Base-by-base conservation (phyloP, 2,888 invertebrate species). In the Altica lythri region DNA sequence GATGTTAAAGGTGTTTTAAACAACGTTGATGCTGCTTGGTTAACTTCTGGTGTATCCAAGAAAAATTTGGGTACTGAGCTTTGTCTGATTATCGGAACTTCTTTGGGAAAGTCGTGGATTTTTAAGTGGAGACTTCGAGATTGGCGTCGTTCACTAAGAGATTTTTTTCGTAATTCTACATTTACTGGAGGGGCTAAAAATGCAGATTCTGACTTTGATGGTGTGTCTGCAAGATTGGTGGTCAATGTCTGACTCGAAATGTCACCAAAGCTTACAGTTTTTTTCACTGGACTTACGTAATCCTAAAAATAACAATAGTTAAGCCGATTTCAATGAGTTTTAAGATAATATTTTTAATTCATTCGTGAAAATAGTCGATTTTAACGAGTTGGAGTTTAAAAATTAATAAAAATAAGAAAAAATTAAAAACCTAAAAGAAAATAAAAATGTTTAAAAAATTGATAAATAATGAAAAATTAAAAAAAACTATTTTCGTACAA, bases 41-140 rank as follows among this genome's bases (percentile, higher is more conserved):
- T 71, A 9, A 62, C 65, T 43, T 75, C 74, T 1, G 77, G 76
- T 2, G 75, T 75, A 30, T 75, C 77, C 30, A 76, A 48, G 55
- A 73, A 77, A 53, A 77, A 77, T 64, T 75, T 76, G 1, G 77
- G 77, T 67, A 77, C 73, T 5, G 76, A 76, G 44, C 68, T 68
- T 56, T 77, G 77, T 14, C 75, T 66, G 29, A 76, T 76, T 5
- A 77, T 69, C 0, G 76, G 76, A 9, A 77, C 50, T 54, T 77
- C 76, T 53, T 68, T 68, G 10, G 67, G 63, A 46, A 46, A 57
- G 51, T 57, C 70, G 19, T n/a, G n/a, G n/a, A 76, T 70, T 35
- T 70, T 72, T 14, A 76, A 58, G 37, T 71, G 70, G 5, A 74
- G 64, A 56, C 74, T 74, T 47, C 71, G 73, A 3, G 76, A 76